Base-by-base conservation (phyloP, 2,113 vertebrate species). In the Ophthalmotilapia sp. region DNA sequence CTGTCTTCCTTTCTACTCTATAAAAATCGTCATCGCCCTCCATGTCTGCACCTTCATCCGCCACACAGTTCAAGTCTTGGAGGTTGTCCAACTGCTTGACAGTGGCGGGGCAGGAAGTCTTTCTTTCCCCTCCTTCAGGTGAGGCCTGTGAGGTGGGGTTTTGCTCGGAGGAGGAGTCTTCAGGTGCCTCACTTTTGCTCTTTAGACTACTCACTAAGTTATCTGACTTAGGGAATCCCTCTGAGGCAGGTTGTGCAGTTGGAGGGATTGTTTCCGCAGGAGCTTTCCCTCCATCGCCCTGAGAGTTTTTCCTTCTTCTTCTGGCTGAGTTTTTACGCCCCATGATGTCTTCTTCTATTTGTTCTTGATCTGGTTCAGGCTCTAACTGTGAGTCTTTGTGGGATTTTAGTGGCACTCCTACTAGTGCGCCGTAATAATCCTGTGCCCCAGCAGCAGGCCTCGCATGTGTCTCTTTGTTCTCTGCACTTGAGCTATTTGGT, bases 281-380 rank as follows among this genome's bases (percentile, higher is more conserved):
- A 49, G 21, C 91, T 55, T 45, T 84, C 5, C 47, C 88, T 23
- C 38, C 88, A 14, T 96, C 92, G 49, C 87, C 93, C 13, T 93
- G 93, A 81, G 91, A 92, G 83, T 84, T 93, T 77, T 95, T 96
- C 62, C 81, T 91, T 87, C 86, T 95, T 79, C 80, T 94, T 21
- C 40, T 93, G 12, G 89, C 70, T 36, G 94, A 21, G 40, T 93
- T 95, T 89, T 93, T 96, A 21, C 96, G 94, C n/a, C 93, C 96
- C 95, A 96, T 96, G 36, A 45, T 89, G 81, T 86, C 89, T 10
- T 26, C 60, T 12, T 92, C 86, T 56, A 86, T 68, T 89, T 88
- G 87, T 33, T 90, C 89, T 73, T 80, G 47, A 40, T 86, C 87
- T 45, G 79, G 15, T 40, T 91, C 86, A 73, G 62, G 12, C 51